Base-by-base conservation (phyloP, 1,140 invertebrate species). In the Trichonephila clavata region DNA sequence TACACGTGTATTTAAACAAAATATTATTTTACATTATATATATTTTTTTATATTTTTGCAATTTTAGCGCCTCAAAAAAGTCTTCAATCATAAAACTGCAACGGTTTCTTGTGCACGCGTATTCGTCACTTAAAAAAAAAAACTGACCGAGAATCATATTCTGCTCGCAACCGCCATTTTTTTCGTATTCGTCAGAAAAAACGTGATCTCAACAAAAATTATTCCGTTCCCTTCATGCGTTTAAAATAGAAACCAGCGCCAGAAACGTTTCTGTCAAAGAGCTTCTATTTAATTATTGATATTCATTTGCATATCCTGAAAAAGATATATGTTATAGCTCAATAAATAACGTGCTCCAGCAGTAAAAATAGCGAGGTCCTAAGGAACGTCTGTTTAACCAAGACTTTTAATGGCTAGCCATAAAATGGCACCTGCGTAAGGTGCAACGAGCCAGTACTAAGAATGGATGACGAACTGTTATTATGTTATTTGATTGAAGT, bases 221-320 rank as follows among this genome's bases (percentile, higher is more conserved):
- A 13, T 8, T 10, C 50, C 50, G 2, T 50, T 50, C 1, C n/a
- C 24, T 8, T 68, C 21, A n/a, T 68, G 65, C 65, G 50, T 50
- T 24, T 24, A 13, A 68, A 68, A 68, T 68, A 68, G 65, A 24
- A 68, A 68, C n/a, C 7, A 3, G 7, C 7, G 24, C 3, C n/a
- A 14, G 24, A 14, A 68, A 68, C 7, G 7, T 2, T 10, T 68
- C 65, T 68, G 65, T 14, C 65, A 68, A 14, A 24, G n/a, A 2
- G 27, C 65, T 68, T n/a, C n/a, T 68, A 68, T 68, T 24, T 68
- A 68, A 68, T 68, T 24, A 68, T 68, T 68, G 65, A 68, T 68
- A 68, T 68, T 24, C 65, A 68, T 68, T 68, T 68, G 24, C 65
- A 68, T 68, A 24, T 68, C n/a, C 65, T 24, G n/a, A 68, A 24